These are phyloP conservation scores for Listrodromus nycthemerus DNA, from an alignment of 2,888 invertebrate genomes.

Conservation along the genomic window DNA sequence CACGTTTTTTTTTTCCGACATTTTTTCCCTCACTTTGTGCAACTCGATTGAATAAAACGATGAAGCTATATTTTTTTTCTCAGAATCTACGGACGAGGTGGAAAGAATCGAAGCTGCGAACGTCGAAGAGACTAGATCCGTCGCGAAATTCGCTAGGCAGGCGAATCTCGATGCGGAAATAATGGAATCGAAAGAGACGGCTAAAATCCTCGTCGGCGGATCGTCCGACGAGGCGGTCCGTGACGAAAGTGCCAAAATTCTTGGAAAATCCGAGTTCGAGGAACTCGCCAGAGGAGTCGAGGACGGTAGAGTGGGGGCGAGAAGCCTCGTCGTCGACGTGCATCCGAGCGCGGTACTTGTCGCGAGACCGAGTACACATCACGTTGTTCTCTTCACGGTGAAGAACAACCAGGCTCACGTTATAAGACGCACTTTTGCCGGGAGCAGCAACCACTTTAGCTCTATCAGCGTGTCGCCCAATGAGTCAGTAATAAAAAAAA, in stretches of 20 bases:
- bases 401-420: conserved; percentile 88
- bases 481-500: conserved; percentile 83
- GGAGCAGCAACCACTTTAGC: conserved; percentile 86
- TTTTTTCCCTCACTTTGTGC: not conserved
- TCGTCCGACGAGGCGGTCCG: not conserved
- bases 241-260: conserved; percentile 32
- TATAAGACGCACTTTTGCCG: conserved; percentile 87
- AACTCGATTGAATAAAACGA: not conserved
- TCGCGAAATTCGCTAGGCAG: conserved; percentile 4
- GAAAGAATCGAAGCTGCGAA: conserved; percentile 9
- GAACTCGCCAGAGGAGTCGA: conserved; percentile 69
- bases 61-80: not conserved
- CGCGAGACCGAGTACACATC: conserved; percentile 74
- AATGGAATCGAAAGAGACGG: not conserved
- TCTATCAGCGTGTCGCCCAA: conserved; percentile 86
- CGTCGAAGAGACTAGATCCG: not conserved
- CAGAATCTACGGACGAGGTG: not conserved
- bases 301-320: conserved; percentile 33
- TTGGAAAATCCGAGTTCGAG: conserved; percentile 65
- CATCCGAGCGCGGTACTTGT: conserved; percentile 70
- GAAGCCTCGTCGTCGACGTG: conserved; percentile 59
- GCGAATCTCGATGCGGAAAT: conserved; percentile 33
- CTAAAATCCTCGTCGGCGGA: not conserved
- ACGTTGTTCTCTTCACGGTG: conserved; percentile 89
- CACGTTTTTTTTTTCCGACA: not conserved